Conservation (phyloP, 2,888 invertebrate genomes). For the Nipponacmea schrenckii region DNA sequence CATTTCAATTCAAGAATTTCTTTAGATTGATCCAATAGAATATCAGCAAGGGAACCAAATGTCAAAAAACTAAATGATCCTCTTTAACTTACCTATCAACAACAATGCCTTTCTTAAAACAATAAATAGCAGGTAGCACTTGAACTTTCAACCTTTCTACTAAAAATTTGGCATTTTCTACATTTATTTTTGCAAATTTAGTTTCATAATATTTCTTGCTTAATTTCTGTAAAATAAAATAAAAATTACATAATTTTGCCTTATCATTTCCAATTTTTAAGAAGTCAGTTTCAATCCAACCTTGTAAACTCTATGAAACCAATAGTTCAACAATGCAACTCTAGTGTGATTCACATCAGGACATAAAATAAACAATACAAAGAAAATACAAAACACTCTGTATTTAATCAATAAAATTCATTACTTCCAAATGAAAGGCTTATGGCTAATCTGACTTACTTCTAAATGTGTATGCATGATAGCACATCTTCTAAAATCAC, state of each 20-base stretch:
- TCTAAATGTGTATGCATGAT: constrained; percentile 62
- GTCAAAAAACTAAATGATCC: no score
- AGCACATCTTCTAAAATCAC: constrained; percentile 62
- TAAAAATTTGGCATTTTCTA: constrained; percentile 63
- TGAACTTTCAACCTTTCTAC: constrained; percentile 60
- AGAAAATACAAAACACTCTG: neutral
- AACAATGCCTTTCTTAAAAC: constrained; percentile 61
- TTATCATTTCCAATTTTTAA: neutral
- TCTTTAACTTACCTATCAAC: constrained; percentile 57
- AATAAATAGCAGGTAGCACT: constrained; percentile 60
- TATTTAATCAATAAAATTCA: no score
- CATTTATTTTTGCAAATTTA: constrained; percentile 64
- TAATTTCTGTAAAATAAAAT: constrained; percentile 49
- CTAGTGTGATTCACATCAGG: neutral
- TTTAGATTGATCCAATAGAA: no score
- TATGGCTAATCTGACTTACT: constrained; percentile 34
- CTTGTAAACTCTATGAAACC: neutral
- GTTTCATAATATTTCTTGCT: constrained; percentile 62
- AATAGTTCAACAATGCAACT: neutral
- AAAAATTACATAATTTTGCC: neutral
- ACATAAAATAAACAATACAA: neutral
- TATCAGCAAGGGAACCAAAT: no score
- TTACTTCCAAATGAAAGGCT: no score
- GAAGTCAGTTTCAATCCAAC: no score
- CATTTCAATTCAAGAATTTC: no score